These are phyloP conservation scores for Crypturellus tataupa DNA, from an alignment of 2,797 vertebrate genomes.

Conservation along the genomic window DNA sequence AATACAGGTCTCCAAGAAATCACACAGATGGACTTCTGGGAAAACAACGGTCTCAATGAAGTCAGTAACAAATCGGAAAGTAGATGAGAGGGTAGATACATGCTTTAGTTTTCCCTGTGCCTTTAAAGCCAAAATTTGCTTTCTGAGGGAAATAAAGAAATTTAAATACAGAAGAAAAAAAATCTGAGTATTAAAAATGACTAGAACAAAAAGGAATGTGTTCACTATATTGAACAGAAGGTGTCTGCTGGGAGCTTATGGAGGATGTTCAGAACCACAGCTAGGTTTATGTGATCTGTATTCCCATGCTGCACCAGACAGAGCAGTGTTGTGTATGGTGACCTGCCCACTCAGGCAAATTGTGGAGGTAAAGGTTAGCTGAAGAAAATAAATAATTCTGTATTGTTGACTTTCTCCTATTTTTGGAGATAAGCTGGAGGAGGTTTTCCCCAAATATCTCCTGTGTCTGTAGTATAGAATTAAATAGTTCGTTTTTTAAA, in stretches of 20 bases:
- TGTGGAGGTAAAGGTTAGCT: not conserved
- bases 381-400: not conserved
- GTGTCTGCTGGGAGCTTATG: not conserved
- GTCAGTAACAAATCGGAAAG: not conserved
- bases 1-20: conserved; percentile 29
- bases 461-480: not conserved
- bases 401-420: not conserved
- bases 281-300: not conserved
- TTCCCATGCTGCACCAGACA: not conserved
- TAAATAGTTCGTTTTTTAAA: not conserved
- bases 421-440: not conserved
- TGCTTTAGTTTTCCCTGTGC: not conserved
- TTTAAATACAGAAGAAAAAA: not conserved
- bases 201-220: not conserved
- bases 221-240: not conserved
- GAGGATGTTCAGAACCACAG: not conserved
- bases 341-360: not conserved
- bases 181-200: not conserved
- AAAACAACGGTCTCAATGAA: not conserved
- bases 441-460: not conserved
- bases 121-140: not conserved
- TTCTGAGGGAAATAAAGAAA: not conserved
- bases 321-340: not conserved
- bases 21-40: not conserved
- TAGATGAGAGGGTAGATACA: not conserved